Evolutionary conservation across 1,140 invertebrate species (phyloP), one percentile per base, ranked within the genome.

Genomic region (Pollicipes pollicipes): DNA sequence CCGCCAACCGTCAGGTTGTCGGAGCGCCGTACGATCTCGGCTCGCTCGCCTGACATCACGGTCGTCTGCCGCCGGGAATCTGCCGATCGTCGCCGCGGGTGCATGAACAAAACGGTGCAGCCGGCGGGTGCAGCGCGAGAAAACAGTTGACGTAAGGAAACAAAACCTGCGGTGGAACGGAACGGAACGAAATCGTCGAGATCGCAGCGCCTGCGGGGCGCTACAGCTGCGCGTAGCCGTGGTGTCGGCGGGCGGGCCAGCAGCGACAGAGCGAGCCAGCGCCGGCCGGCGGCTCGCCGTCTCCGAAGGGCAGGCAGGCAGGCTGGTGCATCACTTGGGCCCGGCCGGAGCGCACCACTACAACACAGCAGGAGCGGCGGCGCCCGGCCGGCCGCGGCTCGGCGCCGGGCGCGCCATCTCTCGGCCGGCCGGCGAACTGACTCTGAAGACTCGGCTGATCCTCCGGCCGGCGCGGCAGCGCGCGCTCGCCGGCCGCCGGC

Each of bases 291-390:
- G 71, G 76, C 82, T 87, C 84, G 13, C 84, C n/a, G n/a, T n/a
- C 84, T 77, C 85, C 83, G 64, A 81, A 80, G 73, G 79, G 79
- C 0, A 88, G 76, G 74, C 86, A 86, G 73, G 86, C 84, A 68
- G 80, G 73, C n/a, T 74, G 79, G 72, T 75, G 81, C 26, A 74
- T 30, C 17, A 73, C 68, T 37, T 76, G 72, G 16, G 74, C 70
- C 30, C 75, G 70, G 70, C 78, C 77, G 29, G 73, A 67, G 45
- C 35, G 45, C 2, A 21, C 17, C 10, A 58, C 45, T 2, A 58
- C 45, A 21, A 13, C 13, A 10, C 13, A 58, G 45, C 24, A 10
- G 45, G 45, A 10, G 6, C 45, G 45, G 10, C 45, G 45, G 6
- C 45, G 45, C 13, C 45, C 45, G 45, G 45, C 8, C 45, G 45